Evolutionary conservation across 2,888 invertebrate species (phyloP).

Genomic region (Brenthis ino): DNA sequence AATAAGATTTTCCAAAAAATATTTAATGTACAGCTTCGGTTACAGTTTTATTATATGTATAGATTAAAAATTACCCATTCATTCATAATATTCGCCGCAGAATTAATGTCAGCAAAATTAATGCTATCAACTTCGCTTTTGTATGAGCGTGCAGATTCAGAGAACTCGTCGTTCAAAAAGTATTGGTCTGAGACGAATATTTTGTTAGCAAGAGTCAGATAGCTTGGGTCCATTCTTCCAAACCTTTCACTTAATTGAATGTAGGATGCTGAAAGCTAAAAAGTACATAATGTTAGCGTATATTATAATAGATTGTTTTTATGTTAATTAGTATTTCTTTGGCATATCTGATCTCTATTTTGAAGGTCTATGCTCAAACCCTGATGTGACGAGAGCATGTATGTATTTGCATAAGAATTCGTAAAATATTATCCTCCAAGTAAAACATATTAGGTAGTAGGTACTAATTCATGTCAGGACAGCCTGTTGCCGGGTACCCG

Average conservation of each 20-base stretch:
- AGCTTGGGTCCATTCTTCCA: slow-evolving; percentile 47
- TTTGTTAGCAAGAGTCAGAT: slow-evolving; percentile 54
- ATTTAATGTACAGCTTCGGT: too few relatives aligned
- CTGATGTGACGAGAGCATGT: too few relatives aligned
- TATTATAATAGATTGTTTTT: not conserved
- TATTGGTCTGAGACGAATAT: slow-evolving; percentile 48
- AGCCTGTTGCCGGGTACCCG: too few relatives aligned
- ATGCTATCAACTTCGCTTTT: slow-evolving; percentile 29
- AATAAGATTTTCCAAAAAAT: too few relatives aligned
- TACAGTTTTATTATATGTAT: too few relatives aligned
- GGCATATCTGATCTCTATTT: too few relatives aligned
- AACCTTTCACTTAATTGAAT: slow-evolving; percentile 45
- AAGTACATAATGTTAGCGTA: slow-evolving; percentile 15
- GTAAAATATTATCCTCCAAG: too few relatives aligned
- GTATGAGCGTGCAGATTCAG: slow-evolving; percentile 42
- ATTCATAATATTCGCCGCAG: slow-evolving; percentile 25
- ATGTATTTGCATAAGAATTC: too few relatives aligned
- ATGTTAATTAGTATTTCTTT: too few relatives aligned
- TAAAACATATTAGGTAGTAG: too few relatives aligned
- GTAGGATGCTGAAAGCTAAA: slow-evolving; percentile 48
- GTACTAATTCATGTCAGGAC: too few relatives aligned
- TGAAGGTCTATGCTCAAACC: too few relatives aligned
- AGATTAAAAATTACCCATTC: slow-evolving; percentile 19
- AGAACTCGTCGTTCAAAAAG: slow-evolving; percentile 46
- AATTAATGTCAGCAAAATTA: slow-evolving; percentile 11